Evolutionary conservation across 2,113 vertebrate genomes (phyloP).

Genomic region (Gallinago undulata): DNA sequence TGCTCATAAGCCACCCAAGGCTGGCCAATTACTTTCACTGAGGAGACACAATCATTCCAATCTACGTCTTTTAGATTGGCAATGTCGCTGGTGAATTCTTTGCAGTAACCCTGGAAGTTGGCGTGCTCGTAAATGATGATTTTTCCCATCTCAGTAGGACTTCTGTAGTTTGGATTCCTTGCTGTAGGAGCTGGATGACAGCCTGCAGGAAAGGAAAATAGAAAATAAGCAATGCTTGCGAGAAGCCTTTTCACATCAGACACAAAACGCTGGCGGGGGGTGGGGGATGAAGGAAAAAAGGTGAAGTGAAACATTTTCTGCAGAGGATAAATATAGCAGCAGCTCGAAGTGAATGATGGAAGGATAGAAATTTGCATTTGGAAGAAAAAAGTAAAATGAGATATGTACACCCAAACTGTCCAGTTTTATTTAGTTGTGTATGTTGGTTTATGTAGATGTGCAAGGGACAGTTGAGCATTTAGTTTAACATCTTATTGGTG

Average conservation of each 20-base stretch:
- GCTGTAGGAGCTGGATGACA: neutral
- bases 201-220: neutral
- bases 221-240: neutral
- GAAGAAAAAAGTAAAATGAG: neutral
- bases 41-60: slow-evolving; percentile 39
- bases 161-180: neutral
- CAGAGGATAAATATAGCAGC: neutral
- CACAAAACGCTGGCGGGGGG: neutral
- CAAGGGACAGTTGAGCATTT: neutral
- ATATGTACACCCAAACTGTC: neutral
- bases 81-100: neutral
- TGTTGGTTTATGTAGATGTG: rapidly evolving
- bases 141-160: slow-evolving; percentile 5
- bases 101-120: slow-evolving; percentile 25
- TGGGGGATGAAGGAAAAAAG: rapidly evolving
- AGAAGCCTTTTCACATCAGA: neutral
- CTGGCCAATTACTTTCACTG: slow-evolving; percentile 14
- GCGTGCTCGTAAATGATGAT: neutral
- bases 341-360: neutral
- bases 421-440: neutral
- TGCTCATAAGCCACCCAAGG: slow-evolving; percentile 56
- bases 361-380: neutral
- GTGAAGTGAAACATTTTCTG: neutral
- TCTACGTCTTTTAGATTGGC: neutral
- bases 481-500: neutral